phyloP scores from a whole-genome alignment of 2,888 invertebrate species.

The Germaria angustata region DNA sequence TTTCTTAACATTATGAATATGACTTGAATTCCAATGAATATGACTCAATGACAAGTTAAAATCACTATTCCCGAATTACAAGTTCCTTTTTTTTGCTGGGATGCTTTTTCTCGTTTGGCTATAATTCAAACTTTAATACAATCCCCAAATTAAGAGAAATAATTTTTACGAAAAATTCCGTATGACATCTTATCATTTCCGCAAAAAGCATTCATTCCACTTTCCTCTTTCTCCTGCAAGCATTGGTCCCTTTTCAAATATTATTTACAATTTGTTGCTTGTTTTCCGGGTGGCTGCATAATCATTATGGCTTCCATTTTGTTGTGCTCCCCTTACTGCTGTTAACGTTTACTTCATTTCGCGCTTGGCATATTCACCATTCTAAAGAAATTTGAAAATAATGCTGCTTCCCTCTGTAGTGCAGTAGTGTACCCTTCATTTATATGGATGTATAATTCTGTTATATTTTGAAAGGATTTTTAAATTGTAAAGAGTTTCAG shows the following conservation, averaged over 20 bases:
- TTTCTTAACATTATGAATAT: too few relatives aligned
- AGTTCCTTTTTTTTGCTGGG: too few relatives aligned
- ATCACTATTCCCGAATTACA: too few relatives aligned
- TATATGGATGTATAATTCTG: constrained; percentile 17
- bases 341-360: constrained; percentile 11
- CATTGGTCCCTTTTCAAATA: constrained; percentile 16
- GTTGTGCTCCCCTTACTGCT: constrained; percentile 42
- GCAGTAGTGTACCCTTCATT: constrained; percentile 13
- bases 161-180: constrained; percentile 29
- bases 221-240: neutral
- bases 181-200: constrained; percentile 16
- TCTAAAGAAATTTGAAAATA: constrained; percentile 3
- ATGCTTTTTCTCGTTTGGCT: too few relatives aligned
- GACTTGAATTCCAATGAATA: too few relatives aligned
- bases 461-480: constrained; percentile 31
- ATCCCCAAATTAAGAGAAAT: neutral
- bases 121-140: neutral
- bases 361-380: neutral
- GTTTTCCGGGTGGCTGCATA: constrained; percentile 79
- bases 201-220: neutral
- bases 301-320: constrained; percentile 66
- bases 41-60: too few relatives aligned
- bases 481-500: constrained; percentile 53
- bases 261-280: constrained; percentile 74
- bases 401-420: neutral